Evolutionary conservation across 2,113 vertebrate species (phyloP).

Genomic region (Caranx ignobilis): DNA sequence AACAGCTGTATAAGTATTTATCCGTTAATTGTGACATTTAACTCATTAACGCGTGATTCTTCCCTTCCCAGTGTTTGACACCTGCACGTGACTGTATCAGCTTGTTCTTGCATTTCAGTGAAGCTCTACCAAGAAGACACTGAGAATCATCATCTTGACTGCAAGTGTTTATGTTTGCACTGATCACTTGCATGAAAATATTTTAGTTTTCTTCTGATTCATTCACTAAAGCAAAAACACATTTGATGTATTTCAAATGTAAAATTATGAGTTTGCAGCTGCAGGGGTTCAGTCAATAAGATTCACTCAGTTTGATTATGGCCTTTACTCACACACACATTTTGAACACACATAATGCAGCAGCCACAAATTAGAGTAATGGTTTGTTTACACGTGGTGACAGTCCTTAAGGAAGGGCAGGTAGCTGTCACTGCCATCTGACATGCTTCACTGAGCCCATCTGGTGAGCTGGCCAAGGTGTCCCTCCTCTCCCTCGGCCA

Average conservation of each 20-base stretch:
- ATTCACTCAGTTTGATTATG: no score
- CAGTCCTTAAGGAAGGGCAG: slow-evolving; percentile 71
- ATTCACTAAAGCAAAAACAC: background rate
- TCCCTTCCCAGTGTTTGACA: background rate
- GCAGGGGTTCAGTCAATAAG: background rate
- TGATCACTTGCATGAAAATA: background rate
- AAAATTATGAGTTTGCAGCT: background rate
- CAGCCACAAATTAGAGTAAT: slow-evolving; percentile 61
- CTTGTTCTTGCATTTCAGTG: background rate
- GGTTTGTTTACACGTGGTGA: slow-evolving; percentile 69
- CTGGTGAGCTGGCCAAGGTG: slow-evolving; percentile 65
- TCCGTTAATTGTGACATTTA: slow-evolving; percentile 2
- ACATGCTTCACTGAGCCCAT: slow-evolving; percentile 66
- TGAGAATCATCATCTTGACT: background rate
- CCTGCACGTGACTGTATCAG: background rate
- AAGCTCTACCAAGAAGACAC: background rate
- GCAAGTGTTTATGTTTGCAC: background rate
- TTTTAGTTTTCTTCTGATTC: background rate
- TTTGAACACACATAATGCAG: background rate
- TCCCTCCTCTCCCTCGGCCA: slow-evolving; percentile 31
- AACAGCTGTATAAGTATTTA: background rate
- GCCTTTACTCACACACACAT: slow-evolving; percentile 3
- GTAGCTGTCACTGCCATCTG: slow-evolving; percentile 70
- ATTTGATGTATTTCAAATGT: background rate
- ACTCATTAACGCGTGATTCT: background rate